A percentile compares a stretch with the other conserved stretches of the same genome.
These are phyloP conservation scores for Cryptotermes secundus DNA, from an alignment of 1,140 invertebrate genomes.

Conservation along the genomic window DNA sequence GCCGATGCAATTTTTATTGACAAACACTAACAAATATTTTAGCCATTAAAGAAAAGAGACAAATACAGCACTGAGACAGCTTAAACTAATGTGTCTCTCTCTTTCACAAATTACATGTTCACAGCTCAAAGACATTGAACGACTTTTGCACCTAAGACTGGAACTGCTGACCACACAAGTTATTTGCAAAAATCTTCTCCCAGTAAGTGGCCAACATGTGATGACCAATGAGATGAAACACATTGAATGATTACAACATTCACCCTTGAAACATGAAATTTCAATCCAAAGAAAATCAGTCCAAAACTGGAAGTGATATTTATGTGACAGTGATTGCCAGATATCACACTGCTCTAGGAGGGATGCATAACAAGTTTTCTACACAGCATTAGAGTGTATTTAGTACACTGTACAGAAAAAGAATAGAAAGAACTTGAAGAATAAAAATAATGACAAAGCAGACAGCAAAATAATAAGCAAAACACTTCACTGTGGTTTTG, in stretches of 20 bases:
- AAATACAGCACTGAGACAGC: too few relatives aligned
- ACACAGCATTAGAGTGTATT: not conserved
- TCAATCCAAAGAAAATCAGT: not conserved
- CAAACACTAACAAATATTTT: too few relatives aligned
- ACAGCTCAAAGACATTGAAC: too few relatives aligned
- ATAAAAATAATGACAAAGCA: conserved; percentile 5
- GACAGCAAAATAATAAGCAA: not conserved
- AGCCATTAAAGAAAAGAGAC: too few relatives aligned
- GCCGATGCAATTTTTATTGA: too few relatives aligned
- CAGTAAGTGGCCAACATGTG: not conserved
- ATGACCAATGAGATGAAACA: not conserved
- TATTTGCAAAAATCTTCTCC: too few relatives aligned
- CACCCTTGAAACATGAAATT: not conserved
- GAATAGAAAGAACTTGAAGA: not conserved
- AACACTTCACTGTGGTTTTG: not conserved
- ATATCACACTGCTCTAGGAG: not conserved
- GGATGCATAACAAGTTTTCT: not conserved
- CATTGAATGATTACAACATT: not conserved
- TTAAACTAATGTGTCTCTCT: too few relatives aligned
- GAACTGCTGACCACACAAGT: too few relatives aligned
- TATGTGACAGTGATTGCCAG: not conserved
- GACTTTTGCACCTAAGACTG: too few relatives aligned
- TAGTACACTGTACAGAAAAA: not conserved
- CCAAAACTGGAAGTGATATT: not conserved
- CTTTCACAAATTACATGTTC: too few relatives aligned